Conservation (phyloP, 1,140 invertebrate genomes). For the Triops longicaudatus region DNA sequence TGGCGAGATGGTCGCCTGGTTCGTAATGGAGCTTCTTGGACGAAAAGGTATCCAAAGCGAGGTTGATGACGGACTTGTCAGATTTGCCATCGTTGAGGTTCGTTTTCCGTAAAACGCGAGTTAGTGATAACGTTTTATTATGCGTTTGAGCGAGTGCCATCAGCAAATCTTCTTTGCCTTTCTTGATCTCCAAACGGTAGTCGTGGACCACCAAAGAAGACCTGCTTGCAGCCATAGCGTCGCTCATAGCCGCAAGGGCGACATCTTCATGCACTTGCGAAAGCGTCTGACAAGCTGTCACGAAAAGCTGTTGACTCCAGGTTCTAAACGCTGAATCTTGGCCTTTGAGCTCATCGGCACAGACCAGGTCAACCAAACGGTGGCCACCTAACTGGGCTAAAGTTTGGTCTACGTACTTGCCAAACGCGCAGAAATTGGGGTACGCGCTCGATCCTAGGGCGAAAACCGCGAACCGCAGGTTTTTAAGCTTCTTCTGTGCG, state of each 20-base stretch:
- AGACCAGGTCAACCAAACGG: conserved; percentile 64
- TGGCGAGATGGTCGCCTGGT: conserved; percentile 88
- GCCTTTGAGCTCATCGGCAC: conserved; percentile 89
- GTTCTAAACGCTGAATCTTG: conserved; percentile 88
- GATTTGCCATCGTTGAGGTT: neutral
- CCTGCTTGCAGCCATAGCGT: neutral
- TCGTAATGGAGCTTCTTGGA: conserved; percentile 47
- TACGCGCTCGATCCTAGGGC: conserved; percentile 90
- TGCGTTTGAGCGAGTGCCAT: neutral
- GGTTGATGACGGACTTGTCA: neutral
- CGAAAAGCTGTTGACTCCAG: conserved; percentile 48
- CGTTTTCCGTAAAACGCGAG: conserved; percentile 16
- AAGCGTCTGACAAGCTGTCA: neutral
- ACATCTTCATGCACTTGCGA: neutral
- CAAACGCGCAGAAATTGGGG: conserved; percentile 93
- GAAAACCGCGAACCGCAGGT: conserved; percentile 80
- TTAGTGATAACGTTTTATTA: neutral
- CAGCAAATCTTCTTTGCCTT: conserved; percentile 5
- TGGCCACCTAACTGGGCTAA: conserved; percentile 82
- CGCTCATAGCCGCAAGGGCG: neutral
- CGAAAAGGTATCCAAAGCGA: conserved; percentile 22
- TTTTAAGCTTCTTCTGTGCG: neutral
- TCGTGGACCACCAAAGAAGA: neutral
- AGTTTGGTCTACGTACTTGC: conserved; percentile 84
- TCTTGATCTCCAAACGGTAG: neutral